Conservation (phyloP, 2,113 vertebrate species). For the Heterotis niloticus region DNA sequence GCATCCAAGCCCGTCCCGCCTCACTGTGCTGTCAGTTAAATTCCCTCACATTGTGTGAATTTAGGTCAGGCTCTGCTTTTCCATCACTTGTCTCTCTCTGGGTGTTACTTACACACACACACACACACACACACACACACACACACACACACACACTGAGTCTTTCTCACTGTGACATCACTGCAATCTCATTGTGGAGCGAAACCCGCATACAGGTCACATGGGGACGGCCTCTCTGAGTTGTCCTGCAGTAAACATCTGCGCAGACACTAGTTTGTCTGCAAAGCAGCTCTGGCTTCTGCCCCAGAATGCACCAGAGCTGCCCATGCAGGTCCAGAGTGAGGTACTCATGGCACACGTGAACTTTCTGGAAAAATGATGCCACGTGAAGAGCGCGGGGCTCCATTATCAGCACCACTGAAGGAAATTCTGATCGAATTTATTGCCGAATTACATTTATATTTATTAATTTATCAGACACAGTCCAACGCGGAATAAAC, state of each 20-base stretch:
- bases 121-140: slow-evolving; percentile 55
- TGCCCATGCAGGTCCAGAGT: neutral
- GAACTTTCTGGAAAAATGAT: neutral
- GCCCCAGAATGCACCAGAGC: neutral
- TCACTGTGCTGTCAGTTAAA: slow-evolving; percentile 68
- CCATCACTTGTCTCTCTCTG: slow-evolving; percentile 37
- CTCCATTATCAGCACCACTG: neutral
- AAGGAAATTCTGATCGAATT: too few relatives aligned
- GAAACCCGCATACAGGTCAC: too few relatives aligned
- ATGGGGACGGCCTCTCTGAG: neutral
- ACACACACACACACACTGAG: slow-evolving; percentile 49
- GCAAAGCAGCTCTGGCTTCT: neutral
- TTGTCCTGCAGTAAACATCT: neutral
- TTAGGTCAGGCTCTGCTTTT: slow-evolving; percentile 69
- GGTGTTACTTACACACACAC: slow-evolving; percentile 53
- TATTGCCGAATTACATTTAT: too few relatives aligned
- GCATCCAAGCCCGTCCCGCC: slow-evolving; percentile 21
- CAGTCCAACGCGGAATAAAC: neutral
- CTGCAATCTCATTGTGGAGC: neutral
- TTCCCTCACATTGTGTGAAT: slow-evolving; percentile 67
- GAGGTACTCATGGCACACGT: neutral
- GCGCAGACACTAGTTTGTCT: neutral
- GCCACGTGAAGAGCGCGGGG: neutral
- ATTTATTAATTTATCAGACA: too few relatives aligned
- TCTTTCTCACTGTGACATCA: neutral